Percentiles rank a stretch among this genome's conserved stretches.
phyloP scores from a whole-genome alignment of 1,140 invertebrate genomes.

The Colletes latitarsis region DNA sequence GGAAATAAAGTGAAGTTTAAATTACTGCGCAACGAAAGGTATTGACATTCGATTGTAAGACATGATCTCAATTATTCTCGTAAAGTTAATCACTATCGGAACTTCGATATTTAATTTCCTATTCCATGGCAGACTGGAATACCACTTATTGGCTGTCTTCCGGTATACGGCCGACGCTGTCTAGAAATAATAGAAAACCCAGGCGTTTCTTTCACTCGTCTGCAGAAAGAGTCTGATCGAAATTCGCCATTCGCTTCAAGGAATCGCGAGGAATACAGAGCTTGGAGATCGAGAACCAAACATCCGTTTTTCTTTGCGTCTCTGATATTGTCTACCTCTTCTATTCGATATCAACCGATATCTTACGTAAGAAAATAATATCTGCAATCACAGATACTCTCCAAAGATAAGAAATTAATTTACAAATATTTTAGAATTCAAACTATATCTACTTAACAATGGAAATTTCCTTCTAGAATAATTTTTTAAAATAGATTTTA shows the following conservation, averaged over 20 bases:
- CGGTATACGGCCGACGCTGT: not conserved
- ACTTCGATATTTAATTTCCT: conserved; percentile 34
- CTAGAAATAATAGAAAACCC: not conserved
- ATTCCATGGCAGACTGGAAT: conserved; percentile 1
- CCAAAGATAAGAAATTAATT: no score
- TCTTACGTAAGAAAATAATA: no score
- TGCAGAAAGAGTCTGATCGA: not conserved
- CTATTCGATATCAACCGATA: not conserved
- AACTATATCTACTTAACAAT: no score
- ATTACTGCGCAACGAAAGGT: conserved; percentile 13
- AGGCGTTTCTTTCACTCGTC: not conserved
- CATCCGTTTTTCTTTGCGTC: not conserved
- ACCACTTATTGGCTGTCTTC: not conserved
- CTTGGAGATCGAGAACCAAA: not conserved
- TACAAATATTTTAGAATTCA: no score
- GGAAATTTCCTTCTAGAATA: no score
- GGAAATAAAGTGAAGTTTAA: conserved; percentile 13
- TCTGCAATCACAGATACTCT: no score
- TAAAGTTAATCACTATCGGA: conserved; percentile 17
- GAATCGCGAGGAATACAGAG: not conserved
- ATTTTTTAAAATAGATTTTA: no score
- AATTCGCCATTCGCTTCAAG: not conserved
- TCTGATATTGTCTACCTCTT: not conserved
- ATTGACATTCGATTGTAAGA: conserved; percentile 11
- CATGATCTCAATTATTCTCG: conserved; percentile 24